Base-by-base conservation (phyloP, 2,113 vertebrate species). In the Glaucidium brasilianum region DNA sequence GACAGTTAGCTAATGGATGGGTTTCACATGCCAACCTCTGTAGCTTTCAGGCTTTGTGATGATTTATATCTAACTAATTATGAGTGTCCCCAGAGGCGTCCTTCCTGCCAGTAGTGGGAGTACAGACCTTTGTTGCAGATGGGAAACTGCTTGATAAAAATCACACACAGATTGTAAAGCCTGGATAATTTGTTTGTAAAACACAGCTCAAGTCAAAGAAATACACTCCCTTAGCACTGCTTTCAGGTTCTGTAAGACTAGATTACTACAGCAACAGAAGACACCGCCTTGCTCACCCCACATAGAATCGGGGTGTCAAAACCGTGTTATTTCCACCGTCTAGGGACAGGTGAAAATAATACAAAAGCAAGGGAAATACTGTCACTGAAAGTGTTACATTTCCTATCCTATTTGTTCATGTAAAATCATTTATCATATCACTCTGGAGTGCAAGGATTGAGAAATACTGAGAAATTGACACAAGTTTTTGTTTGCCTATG, bases 321-420 rank as follows among this genome's bases (percentile, higher is more conserved):
- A 17, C 6, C 0, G 0, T 35, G 10, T 50, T 43, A 45, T 12
- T 55, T 39, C 23, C 11, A 15, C 71, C 35, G 5, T 29, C 9
- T 18, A 43, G 62, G 35, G 16, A 10, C 34, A 22, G 23, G 32
- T 35, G n/a, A 74, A 91, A 74, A 19, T 6, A 39, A 12, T 21
- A 27, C 9, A 14, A 32, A 62, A 29, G 37, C 43, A 58, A 20
- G n/a, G 34, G 52, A 19, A 77, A 62, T 75, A 12, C 32, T 43
- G 3, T 16, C 8, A 8, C 1, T 55, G 32, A 60, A 71, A 75
- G 8, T 32, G 10, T 37, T 59, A 19, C n/a, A 26, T 2, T 2
- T 35, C 18, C 41, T 59, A 0, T 17, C 2, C 1, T 50, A 16
- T 52, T 77, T 58, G 41, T 39, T 72, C 22, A 16, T 20, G 18